Conservation (phyloP, 2,797 vertebrate genomes). For the Tragelaphus eurycerus region DNA sequence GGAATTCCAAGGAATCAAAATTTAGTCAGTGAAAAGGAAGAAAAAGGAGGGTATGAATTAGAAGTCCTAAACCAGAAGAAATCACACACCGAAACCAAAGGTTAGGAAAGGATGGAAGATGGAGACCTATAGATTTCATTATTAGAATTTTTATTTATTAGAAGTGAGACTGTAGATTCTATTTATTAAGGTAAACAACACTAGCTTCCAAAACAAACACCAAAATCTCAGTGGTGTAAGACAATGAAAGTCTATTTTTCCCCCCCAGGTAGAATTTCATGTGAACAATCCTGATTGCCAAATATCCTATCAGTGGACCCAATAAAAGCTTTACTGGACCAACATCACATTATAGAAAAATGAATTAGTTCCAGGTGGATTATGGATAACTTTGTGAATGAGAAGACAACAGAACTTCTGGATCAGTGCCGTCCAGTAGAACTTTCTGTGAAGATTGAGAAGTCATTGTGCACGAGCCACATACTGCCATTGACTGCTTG, state of each 20-base stretch:
- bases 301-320: neutral
- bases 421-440: neutral
- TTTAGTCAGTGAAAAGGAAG: neutral
- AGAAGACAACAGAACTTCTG: neutral
- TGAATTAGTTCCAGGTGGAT: neutral
- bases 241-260: neutral
- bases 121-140: neutral
- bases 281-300: neutral
- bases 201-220: neutral
- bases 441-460: neutral
- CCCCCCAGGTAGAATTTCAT: neutral
- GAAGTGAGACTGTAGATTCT: neutral
- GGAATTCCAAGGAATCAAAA: neutral
- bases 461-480: neutral
- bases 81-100: neutral
- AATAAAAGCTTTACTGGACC: neutral
- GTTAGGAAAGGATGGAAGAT: neutral
- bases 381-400: neutral
- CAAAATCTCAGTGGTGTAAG: neutral
- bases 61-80: neutral
- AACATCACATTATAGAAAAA: neutral
- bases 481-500: neutral
- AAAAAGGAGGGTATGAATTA: neutral
- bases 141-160: neutral
- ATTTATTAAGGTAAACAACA: neutral